A percentile compares a stretch with the other conserved stretches of the same genome.
phyloP scores from a whole-genome alignment of 2,888 invertebrate species.

The Gibbula magus region DNA sequence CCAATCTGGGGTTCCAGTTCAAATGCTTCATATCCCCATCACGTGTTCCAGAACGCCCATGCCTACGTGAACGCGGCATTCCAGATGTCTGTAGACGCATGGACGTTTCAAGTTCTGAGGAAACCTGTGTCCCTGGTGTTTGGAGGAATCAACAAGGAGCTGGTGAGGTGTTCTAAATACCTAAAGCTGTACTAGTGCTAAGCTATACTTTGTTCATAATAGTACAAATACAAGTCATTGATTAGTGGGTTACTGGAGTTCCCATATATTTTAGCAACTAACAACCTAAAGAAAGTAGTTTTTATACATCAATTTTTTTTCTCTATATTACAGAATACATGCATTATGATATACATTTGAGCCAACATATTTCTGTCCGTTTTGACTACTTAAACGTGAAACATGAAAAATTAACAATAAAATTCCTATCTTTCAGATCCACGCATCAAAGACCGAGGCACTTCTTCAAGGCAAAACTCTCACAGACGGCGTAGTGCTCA shows the following conservation, averaged over 20 bases:
- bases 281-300: too few relatives aligned
- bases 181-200: too few relatives aligned
- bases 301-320: too few relatives aligned
- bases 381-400: too few relatives aligned
- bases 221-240: too few relatives aligned
- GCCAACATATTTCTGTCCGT: too few relatives aligned
- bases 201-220: too few relatives aligned
- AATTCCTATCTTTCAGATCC: conserved; percentile 70
- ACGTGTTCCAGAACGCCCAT: conserved; percentile 81
- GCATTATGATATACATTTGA: too few relatives aligned
- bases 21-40: neutral
- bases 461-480: conserved; percentile 43
- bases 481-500: conserved; percentile 46
- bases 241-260: too few relatives aligned
- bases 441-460: conserved; percentile 76
- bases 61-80: conserved; percentile 87
- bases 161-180: conserved; percentile 33
- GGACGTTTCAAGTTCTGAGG: conserved; percentile 76
- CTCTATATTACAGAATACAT: too few relatives aligned
- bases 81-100: conserved; percentile 78
- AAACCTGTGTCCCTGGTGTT: conserved; percentile 80
- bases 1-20: neutral
- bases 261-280: too few relatives aligned
- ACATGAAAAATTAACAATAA: too few relatives aligned
- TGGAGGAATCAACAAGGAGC: conserved; percentile 78